These are phyloP conservation scores for Galeruca laticollis DNA, from an alignment of 2,888 invertebrate species.

Conservation along the genomic window DNA sequence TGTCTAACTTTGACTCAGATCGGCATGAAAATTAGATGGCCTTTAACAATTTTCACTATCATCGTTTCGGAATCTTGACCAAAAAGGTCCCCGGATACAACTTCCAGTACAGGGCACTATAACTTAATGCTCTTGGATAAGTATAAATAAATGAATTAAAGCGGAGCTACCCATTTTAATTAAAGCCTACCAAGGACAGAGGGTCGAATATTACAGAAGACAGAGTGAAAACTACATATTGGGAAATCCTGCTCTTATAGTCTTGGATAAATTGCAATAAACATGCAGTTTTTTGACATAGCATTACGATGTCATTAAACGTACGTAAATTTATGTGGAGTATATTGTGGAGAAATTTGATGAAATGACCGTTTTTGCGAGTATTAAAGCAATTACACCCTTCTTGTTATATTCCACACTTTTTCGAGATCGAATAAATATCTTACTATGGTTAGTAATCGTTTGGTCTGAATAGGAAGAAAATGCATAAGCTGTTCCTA, in stretches of 20 bases:
- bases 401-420: no score
- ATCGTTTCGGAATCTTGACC: not conserved
- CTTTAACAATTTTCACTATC: slow-evolving; percentile 15
- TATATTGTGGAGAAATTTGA: no score
- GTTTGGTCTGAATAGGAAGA: no score
- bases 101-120: slow-evolving; percentile 1
- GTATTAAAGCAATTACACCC: no score
- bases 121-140: slow-evolving; percentile 23
- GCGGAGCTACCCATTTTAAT: slow-evolving; percentile 30
- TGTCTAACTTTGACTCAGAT: slow-evolving; percentile 15
- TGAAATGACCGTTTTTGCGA: no score
- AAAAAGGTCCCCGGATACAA: slow-evolving; percentile 10
- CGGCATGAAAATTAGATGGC: not conserved
- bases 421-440: no score
- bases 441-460: no score
- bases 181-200: slow-evolving; percentile 22
- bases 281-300: not conserved
- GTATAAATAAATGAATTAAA: slow-evolving; percentile 36
- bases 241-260: slow-evolving; percentile 20
- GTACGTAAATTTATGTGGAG: no score
- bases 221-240: slow-evolving; percentile 7
- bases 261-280: not conserved
- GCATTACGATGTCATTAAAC: no score
- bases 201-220: slow-evolving; percentile 30
- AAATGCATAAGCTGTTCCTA: no score